Conservation (phyloP, 2,113 vertebrate genomes). For the Anseranas semipalmata region DNA sequence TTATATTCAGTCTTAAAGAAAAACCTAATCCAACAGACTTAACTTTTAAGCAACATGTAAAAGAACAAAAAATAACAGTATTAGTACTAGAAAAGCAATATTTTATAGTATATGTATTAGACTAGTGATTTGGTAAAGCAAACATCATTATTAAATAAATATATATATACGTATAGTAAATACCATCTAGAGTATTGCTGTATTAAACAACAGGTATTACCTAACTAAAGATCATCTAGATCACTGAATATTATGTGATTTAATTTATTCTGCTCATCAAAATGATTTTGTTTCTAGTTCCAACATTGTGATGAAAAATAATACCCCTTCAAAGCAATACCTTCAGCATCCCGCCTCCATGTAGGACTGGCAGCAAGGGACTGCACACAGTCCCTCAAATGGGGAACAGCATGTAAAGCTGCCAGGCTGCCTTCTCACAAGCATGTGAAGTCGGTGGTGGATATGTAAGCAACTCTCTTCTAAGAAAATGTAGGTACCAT, state of each 20-base stretch:
- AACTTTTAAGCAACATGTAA: neutral
- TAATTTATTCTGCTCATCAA: neutral
- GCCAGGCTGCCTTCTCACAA: neutral
- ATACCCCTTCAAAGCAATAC: neutral
- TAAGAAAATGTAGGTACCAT: neutral
- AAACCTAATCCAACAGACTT: neutral
- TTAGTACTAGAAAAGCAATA: neutral
- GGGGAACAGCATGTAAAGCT: neutral
- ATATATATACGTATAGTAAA: no score
- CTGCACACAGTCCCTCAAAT: rapidly evolving
- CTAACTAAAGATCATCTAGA: neutral
- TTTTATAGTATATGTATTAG: neutral
- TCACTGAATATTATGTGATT: neutral
- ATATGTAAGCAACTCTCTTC: neutral
- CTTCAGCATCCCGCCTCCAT: neutral
- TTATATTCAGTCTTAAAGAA: neutral
- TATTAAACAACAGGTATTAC: neutral
- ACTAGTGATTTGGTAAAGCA: neutral
- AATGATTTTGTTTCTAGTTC: neutral
- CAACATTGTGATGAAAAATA: neutral
- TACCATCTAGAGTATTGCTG: no score
- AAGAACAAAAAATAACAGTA: neutral
- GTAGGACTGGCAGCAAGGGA: neutral
- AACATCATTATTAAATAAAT: neutral
- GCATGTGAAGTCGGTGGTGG: neutral